Conservation (phyloP, 2,113 vertebrate species). For the Pituophis catenifer region DNA sequence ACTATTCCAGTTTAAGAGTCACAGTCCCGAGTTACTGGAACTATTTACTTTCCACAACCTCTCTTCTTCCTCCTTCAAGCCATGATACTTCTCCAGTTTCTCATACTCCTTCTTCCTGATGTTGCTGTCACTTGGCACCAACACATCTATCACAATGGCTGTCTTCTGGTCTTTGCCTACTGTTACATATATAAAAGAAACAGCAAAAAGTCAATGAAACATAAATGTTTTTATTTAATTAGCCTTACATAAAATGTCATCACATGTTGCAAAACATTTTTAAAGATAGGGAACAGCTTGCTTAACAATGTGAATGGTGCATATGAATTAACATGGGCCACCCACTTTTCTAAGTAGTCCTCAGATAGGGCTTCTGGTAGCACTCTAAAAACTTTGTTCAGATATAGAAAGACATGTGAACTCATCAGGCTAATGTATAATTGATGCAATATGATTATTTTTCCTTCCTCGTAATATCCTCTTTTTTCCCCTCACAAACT, state of each 20-base stretch:
- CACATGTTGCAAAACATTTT: not conserved
- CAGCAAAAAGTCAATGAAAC: not conserved
- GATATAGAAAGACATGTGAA: not conserved
- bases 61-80: not conserved
- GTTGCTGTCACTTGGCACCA: not conserved
- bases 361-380: not conserved
- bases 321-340: not conserved
- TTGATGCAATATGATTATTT: not conserved
- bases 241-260: not conserved
- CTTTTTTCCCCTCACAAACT: not conserved
- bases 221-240: not conserved
- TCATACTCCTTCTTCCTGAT: not conserved
- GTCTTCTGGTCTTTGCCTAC: not conserved
- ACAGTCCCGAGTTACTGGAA: not conserved
- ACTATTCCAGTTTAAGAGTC: not conserved
- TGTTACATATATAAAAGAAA: not conserved
- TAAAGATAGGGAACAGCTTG: not conserved
- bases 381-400: not conserved
- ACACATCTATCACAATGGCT: not conserved
- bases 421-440: not conserved
- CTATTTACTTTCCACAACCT: not conserved
- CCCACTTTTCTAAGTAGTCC: not conserved
- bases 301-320: not conserved
- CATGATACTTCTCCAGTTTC: not conserved
- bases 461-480: not conserved